A percentile compares a stretch with the other conserved stretches of the same genome.
phyloP scores from a whole-genome alignment of 1,140 invertebrate genomes.

The Mylabris phalerata region DNA sequence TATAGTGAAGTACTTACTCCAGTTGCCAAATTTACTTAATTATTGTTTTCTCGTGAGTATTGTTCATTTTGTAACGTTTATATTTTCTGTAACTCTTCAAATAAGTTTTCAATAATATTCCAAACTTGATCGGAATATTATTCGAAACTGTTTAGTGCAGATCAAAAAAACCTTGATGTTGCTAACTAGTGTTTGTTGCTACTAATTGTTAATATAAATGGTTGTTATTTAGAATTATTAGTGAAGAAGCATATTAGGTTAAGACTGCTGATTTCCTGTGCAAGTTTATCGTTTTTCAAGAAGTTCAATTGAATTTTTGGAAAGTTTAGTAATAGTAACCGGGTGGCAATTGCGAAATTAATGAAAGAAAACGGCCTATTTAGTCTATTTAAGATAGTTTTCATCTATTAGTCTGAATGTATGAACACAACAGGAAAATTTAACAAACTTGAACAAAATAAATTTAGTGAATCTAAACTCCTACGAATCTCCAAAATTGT shows the following conservation, averaged over 20 bases:
- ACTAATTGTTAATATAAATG: conserved; percentile 21
- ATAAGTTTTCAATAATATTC: background rate
- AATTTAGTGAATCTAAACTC: too few relatives aligned
- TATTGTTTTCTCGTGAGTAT: background rate
- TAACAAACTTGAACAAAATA: too few relatives aligned
- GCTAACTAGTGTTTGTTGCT: conserved; percentile 24
- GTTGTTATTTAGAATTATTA: conserved; percentile 13
- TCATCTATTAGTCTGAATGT: background rate
- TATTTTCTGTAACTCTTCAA: background rate
- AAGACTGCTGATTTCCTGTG: too few relatives aligned
- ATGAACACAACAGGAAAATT: too few relatives aligned
- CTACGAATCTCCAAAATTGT: too few relatives aligned
- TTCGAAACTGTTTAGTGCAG: background rate
- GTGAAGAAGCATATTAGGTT: too few relatives aligned
- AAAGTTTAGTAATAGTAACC: too few relatives aligned
- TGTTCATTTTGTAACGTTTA: background rate
- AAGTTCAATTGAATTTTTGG: too few relatives aligned
- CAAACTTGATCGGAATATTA: background rate
- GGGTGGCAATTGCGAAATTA: too few relatives aligned
- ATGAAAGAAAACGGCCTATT: conserved; percentile 11
- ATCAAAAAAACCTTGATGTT: conserved; percentile 10
- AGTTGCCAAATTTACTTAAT: background rate
- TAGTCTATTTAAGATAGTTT: conserved; percentile 7
- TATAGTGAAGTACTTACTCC: background rate
- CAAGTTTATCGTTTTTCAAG: too few relatives aligned